Percentiles rank a stretch among this genome's conserved stretches.
Conservation (phyloP, 1,140 invertebrate genomes). For the Magallana gigas region DNA sequence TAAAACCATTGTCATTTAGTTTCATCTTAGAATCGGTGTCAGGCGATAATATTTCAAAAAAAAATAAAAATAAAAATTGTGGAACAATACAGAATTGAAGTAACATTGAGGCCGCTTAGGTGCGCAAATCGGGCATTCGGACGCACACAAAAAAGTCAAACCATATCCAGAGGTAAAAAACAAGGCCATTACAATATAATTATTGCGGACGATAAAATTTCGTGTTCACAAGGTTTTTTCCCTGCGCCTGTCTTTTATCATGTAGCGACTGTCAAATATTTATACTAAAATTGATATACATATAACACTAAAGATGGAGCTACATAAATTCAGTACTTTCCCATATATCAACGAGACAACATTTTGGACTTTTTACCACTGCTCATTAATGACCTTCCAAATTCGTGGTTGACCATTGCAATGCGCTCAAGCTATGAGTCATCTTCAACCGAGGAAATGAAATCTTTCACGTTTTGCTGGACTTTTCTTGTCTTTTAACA, state of each 20-base stretch:
- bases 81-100: neutral
- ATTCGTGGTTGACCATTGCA: slow-evolving; percentile 26
- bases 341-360: slow-evolving; percentile 11
- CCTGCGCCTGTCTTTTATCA: slow-evolving; percentile 32
- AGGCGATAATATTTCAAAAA: neutral
- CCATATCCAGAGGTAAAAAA: slow-evolving; percentile 24
- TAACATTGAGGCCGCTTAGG: neutral
- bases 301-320: slow-evolving; percentile 10
- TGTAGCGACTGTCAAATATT: slow-evolving; percentile 37
- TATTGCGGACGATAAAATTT: slow-evolving; percentile 32
- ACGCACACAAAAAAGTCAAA: slow-evolving; percentile 7
- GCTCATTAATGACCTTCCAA: slow-evolving; percentile 24
- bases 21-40: slow-evolving; percentile 33
- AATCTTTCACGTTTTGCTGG: neutral
- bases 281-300: slow-evolving; percentile 37
- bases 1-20: slow-evolving; percentile 34
- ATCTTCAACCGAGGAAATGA: neutral
- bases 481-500: neutral
- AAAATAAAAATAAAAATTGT: neutral
- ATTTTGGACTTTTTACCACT: slow-evolving; percentile 25
- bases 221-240: slow-evolving; percentile 35
- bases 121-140: slow-evolving; percentile 16
- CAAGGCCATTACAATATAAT: slow-evolving; percentile 27
- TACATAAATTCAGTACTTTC: slow-evolving; percentile 31
- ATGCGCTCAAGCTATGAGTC: neutral